Evolutionary conservation across 1,140 invertebrate genomes (phyloP).

Genomic region (Helicoverpa zea): DNA sequence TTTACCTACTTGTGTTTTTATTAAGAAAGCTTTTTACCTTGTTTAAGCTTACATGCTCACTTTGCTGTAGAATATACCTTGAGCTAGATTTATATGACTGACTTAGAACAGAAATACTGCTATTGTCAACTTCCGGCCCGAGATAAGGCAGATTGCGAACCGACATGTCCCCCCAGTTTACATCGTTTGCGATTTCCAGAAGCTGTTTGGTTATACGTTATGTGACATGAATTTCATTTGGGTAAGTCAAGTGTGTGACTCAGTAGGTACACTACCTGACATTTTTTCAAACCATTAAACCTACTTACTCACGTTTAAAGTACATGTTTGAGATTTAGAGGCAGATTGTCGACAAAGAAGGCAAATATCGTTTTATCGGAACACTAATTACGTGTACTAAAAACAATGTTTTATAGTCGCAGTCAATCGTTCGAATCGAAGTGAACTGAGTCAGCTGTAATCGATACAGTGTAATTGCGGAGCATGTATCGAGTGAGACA

Average conservation of each 20-base stretch:
- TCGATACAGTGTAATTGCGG: conserved; percentile 82
- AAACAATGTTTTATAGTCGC: conserved; percentile 78
- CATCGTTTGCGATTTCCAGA: conserved; percentile 71
- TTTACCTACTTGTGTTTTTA: not conserved
- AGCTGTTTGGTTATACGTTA: conserved; percentile 70
- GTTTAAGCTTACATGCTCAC: not conserved
- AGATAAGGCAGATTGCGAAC: conserved; percentile 70
- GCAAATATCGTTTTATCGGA: conserved; percentile 65
- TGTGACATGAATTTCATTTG: conserved; percentile 69
- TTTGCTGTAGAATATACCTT: conserved; percentile 45
- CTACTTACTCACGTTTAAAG: conserved; percentile 52
- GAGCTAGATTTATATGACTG: conserved; percentile 34
- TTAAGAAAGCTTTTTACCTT: too few species aligned
- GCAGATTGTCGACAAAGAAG: conserved; percentile 55
- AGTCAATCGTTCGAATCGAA: conserved; percentile 75
- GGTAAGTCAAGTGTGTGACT: conserved; percentile 54
- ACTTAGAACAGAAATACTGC: conserved; percentile 48
- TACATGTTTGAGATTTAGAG: conserved; percentile 51
- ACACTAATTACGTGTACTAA: conserved; percentile 78
- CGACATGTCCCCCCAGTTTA: conserved; percentile 67
- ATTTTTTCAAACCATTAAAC: conserved; percentile 52
- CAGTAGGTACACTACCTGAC: conserved; percentile 51
- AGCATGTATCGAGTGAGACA: conserved; percentile 80
- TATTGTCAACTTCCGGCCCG: conserved; percentile 59
- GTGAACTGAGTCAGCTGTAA: conserved; percentile 77